Base-by-base conservation (phyloP, 1,140 invertebrate genomes). In the Drosophila murphyi region DNA sequence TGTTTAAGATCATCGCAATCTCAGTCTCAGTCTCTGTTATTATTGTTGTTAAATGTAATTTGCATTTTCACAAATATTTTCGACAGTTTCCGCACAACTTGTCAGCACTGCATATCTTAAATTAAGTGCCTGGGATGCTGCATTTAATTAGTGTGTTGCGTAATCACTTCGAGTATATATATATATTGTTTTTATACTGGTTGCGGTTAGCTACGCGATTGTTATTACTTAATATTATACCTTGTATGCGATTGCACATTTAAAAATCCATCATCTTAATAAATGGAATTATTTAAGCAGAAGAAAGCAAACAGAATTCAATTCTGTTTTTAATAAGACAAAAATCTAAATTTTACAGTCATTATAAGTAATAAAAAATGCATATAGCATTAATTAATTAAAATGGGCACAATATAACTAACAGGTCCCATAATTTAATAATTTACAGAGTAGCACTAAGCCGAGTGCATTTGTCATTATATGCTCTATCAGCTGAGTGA, bases 51-150 rank as follows among this genome's bases (percentile, higher is more conserved):
- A 50, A 70, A 57, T 75, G 65, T 70, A 56, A 87, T 79, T 82
- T 87, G 79, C 72, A 82, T 87, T 76, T 70, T 20, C 20, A 69
- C 72, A 56, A 78, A 72, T 78, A 50, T 50, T 37, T 62, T 72
- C 43, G 45, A 41, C 56, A 81, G 52, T 76, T 87, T 87, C 82
- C 83, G 62, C 69, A 70, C 20, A 68, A 76, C 12, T 69, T 77
- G 63, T 69, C 54, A 65, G 32, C 45, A 63, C 45, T 70, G 65
- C 51, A 57, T 62, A 65, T 67, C 70, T 72, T 59, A 55, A 68
- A 68, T 6, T 20, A 20, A 20, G 20, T 56, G 52, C 10, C 62
- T 56, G 54, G 32, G 37, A 59, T 41, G 47, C 62, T 72, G 61
- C 41, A 50, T 72, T 72, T 67, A 59, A 72, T 72, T 65, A 72